Conservation (phyloP, 1,140 invertebrate species). For the Agrypnia vestita region DNA sequence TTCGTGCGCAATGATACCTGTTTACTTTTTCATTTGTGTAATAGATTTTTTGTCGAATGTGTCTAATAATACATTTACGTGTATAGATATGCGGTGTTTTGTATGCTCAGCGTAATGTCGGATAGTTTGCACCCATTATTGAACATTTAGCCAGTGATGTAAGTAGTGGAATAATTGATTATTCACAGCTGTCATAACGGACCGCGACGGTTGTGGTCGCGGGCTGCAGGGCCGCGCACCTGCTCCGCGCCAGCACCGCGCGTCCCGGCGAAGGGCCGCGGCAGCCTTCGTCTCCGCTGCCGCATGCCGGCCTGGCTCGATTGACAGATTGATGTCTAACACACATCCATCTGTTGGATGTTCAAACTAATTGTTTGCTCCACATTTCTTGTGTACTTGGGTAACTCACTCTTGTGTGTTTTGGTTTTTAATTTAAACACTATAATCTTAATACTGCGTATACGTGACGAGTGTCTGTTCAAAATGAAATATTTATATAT, state of each 20-base stretch:
- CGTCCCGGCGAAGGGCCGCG: neutral
- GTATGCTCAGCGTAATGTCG: neutral
- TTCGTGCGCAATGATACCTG: no score
- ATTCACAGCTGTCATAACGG: constrained; percentile 22
- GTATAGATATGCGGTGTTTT: neutral
- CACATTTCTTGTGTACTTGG: neutral
- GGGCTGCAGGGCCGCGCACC: neutral
- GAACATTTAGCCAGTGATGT: constrained; percentile 12
- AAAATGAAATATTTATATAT: no score
- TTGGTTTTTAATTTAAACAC: no score
- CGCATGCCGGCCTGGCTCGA: neutral
- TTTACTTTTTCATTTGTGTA: no score
- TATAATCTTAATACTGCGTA: no score
- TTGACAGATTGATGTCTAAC: constrained; percentile 24
- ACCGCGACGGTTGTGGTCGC: neutral
- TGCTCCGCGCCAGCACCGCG: neutral
- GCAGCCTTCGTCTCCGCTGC: neutral
- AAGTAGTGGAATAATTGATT: constrained; percentile 15
- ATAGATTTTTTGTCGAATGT: no score
- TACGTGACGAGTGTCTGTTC: no score
- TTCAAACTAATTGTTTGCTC: constrained; percentile 11
- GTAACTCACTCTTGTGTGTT: neutral
- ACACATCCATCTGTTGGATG: neutral
- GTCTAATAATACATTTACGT: no score
- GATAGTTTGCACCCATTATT: neutral